Evolutionary conservation across 2,113 vertebrate genomes (phyloP), one percentile per base, ranked within the genome.

Genomic region (Chlorocebus sabaeus): DNA sequence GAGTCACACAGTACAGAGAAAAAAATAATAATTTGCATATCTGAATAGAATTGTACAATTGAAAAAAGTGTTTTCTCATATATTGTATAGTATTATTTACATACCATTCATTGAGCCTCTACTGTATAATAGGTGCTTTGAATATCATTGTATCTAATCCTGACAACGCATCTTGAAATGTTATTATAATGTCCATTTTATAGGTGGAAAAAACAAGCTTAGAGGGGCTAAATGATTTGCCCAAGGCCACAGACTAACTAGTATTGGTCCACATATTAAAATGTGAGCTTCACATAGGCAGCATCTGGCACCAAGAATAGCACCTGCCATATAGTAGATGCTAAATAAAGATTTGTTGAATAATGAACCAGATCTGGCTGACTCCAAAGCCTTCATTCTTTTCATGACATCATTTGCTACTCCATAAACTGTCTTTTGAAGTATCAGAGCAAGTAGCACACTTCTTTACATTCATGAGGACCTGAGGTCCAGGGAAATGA

Each of bases 291-390:
- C 64, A 64, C 5, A n/a, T 68, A 45, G 72, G 52, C 14, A 75
- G 52, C 59, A 57, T 76, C 93, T 55, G 52, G 38, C 55, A 90
- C 38, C 6, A 52, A 81, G 38, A 78, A 76, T 10, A 91, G 72
- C 50, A n/a, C 18, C 35, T 86, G 35, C 9, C 27, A 48, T 70
- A 57, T 27, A 83, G 81, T 20, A 90, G 82, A 93, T 55, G 23
- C 57, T 94, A 94, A 96, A 93, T 67, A 94, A 96, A 85, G 93
- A 82, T 81, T 61, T 90, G 81, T 40, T 86, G 82, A 97, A 73
- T 32, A 93, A 88, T n/a, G 32, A 88, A 78, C 7, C 30, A 68
- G 67, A 35, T 79, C 30, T 70, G 32, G 9, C 72, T 57, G 57
- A 38, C 18, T 93, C 70, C 80, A 95, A 76, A 94, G 18, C 18